Conservation (phyloP, 2,113 vertebrate species). For the Sceloporus tristichus region DNA sequence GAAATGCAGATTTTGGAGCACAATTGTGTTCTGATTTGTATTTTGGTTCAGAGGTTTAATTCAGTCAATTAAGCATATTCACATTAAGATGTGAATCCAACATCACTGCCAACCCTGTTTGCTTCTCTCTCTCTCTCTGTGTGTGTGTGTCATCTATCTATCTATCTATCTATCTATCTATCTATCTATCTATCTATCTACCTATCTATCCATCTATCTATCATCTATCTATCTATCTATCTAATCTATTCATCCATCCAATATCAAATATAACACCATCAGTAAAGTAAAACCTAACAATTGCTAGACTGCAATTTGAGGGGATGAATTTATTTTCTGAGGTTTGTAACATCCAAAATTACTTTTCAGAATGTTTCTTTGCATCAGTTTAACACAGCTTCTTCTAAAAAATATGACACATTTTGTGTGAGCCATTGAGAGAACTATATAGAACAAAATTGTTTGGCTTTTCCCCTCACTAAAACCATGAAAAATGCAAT, state of each 20-base stretch:
- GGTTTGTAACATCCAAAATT: conserved; percentile 6
- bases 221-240: too few species aligned
- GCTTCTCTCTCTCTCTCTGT: neutral
- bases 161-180: too few species aligned
- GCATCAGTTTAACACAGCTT: conserved; percentile 29
- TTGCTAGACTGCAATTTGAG: neutral
- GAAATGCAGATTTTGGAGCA: neutral
- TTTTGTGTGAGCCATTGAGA: conserved; percentile 50
- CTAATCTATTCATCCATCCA: neutral
- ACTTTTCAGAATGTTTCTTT: conserved; percentile 11
- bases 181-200: too few species aligned
- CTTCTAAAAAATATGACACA: conserved; percentile 58
- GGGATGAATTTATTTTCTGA: conserved; percentile 24
- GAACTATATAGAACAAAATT: conserved; percentile 38
- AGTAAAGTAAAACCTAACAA: conserved; percentile 3
- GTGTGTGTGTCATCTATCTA: too few species aligned
- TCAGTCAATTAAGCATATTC: neutral
- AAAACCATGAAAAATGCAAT: neutral
- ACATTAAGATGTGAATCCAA: neutral
- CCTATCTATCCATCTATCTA: too few species aligned
- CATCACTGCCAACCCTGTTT: neutral
- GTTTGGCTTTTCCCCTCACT: conserved; percentile 47
- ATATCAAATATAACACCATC: neutral
- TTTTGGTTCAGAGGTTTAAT: neutral
- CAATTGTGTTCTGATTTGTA: neutral